These are phyloP conservation scores for Galago senegalensis DNA, from an alignment of 2,797 vertebrate species.

Conservation along the genomic window DNA sequence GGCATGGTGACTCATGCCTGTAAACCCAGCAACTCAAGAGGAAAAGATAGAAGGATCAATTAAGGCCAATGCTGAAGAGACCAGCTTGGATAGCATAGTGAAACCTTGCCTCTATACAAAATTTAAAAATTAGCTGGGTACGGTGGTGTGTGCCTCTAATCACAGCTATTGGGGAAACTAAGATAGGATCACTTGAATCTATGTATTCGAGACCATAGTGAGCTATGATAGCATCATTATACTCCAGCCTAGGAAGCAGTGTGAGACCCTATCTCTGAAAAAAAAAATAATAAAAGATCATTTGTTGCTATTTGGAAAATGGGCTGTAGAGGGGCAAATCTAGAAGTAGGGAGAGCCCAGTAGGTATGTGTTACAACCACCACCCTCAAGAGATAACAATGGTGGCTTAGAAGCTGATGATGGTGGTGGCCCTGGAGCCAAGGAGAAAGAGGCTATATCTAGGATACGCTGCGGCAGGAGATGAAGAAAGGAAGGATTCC, in stretches of 20 bases:
- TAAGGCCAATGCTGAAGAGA: not conserved
- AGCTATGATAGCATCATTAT: too few species aligned
- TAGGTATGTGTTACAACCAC: too few species aligned
- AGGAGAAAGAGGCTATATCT: accelerated
- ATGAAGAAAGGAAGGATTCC: not conserved
- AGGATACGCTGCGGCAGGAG: accelerated
- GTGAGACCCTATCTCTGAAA: too few species aligned
- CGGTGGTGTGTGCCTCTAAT: not conserved
- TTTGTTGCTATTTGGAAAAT: not conserved
- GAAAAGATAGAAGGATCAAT: not conserved
- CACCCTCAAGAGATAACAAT: not conserved
- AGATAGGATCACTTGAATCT: not conserved
- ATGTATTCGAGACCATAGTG: not conserved
- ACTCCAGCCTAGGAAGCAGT: too few species aligned
- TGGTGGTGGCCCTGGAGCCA: not conserved
- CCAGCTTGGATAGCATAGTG: not conserved
- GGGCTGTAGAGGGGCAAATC: not conserved
- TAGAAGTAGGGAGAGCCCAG: not conserved
- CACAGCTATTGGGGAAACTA: not conserved
- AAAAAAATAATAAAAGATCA: not conserved
- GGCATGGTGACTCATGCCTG: not conserved
- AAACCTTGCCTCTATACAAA: not conserved
- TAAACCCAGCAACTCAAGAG: not conserved
- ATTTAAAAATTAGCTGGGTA: not conserved
- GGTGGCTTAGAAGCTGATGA: not conserved